These are phyloP conservation scores for Drosophila varians DNA, from an alignment of 1,140 invertebrate genomes.

Conservation along the genomic window DNA sequence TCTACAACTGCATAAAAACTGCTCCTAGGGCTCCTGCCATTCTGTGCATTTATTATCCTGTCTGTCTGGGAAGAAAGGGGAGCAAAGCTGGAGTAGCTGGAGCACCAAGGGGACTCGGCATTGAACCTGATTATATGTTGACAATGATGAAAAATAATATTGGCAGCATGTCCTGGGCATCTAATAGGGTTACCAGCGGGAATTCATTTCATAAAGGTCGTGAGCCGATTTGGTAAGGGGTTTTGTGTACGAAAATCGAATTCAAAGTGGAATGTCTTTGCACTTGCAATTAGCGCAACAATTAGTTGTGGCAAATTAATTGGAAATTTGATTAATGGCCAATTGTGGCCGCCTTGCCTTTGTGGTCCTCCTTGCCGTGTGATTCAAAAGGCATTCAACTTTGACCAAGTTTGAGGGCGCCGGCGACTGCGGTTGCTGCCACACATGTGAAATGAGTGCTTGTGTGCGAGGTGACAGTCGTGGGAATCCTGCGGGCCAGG, in stretches of 20 bases:
- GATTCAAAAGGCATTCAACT: conserved; percentile 66
- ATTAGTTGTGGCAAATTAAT: conserved; percentile 80
- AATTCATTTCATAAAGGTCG: conserved; percentile 7
- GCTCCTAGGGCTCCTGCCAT: conserved; percentile 23
- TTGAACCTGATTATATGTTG: conserved; percentile 71
- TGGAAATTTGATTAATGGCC: conserved; percentile 76
- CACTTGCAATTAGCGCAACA: conserved; percentile 61
- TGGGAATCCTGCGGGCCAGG: conserved; percentile 44
- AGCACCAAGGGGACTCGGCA: conserved; percentile 42
- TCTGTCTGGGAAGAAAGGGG: conserved; percentile 21
- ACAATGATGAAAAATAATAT: conserved; percentile 70
- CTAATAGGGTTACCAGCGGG: conserved; percentile 4
- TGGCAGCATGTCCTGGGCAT: conserved; percentile 12
- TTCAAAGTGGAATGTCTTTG: background rate
- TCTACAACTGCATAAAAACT: conserved; percentile 53
- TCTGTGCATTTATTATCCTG: conserved; percentile 66
- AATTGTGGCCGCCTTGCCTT: conserved; percentile 37
- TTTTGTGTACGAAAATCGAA: background rate
- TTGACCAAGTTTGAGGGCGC: conserved; percentile 50
- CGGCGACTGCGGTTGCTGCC: conserved; percentile 24
- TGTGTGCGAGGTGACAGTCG: conserved; percentile 49
- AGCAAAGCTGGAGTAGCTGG: conserved; percentile 12
- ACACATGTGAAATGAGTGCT: conserved; percentile 4
- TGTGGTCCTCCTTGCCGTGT: conserved; percentile 45
- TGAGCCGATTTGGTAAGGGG: conserved; percentile 7